Evolutionary conservation across 2,888 invertebrate species (phyloP).

Genomic region (Parnassius mnemosyne): DNA sequence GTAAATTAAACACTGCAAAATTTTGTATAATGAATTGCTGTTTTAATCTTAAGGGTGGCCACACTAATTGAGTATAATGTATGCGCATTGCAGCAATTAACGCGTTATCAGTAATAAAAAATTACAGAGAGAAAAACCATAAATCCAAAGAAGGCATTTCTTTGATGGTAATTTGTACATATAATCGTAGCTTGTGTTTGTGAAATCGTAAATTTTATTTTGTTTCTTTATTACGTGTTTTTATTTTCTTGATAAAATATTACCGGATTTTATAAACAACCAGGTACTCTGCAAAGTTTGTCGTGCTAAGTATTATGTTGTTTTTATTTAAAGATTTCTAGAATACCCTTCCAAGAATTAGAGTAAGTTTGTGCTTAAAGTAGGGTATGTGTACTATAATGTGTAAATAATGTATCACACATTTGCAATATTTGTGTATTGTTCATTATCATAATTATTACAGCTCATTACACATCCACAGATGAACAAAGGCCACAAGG

Average conservation of each 20-base stretch:
- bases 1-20: conserved; percentile 19
- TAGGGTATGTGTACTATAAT: too few species aligned
- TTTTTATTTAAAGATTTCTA: too few species aligned
- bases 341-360: too few species aligned
- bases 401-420: too few species aligned
- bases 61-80: conserved; percentile 40
- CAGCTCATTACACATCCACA: too few species aligned
- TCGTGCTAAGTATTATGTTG: too few species aligned
- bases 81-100: conserved; percentile 38
- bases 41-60: conserved; percentile 35
- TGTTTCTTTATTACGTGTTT: not conserved
- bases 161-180: conserved; percentile 16
- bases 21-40: conserved; percentile 26
- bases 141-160: conserved; percentile 14
- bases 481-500: too few species aligned
- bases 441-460: too few species aligned
- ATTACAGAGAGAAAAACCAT: conserved; percentile 24
- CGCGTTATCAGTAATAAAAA: conserved; percentile 31
- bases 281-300: too few species aligned
- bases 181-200: conserved; percentile 12
- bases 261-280: not conserved
- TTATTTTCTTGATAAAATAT: not conserved
- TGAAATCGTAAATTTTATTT: conserved; percentile 17
- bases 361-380: too few species aligned
- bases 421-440: too few species aligned